Base-by-base conservation (phyloP, 2,797 vertebrate species). In the Spinus olivaceus region DNA sequence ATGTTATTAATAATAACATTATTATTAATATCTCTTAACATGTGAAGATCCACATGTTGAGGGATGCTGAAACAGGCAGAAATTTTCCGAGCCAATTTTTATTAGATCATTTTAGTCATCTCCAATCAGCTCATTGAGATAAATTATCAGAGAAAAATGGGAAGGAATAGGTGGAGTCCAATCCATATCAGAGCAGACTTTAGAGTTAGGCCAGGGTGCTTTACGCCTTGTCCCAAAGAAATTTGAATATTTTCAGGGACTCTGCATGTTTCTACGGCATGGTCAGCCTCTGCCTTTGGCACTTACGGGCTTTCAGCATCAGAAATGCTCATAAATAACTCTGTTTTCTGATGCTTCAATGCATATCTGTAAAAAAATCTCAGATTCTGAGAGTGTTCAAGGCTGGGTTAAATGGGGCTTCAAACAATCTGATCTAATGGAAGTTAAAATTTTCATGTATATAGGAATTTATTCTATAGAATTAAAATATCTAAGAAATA, bases 51-150 rank as follows among this genome's bases (percentile, higher is more conserved):
- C 16, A 32, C 14, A 30, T 15, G 8, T 42, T 63, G 16, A 53
- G 6, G 14, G 30, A 79, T 76, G 20, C 12, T 72, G 37, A 32
- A 82, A 86, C 1, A 84, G 15, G 22, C 32, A 79, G 19, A 14
- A 86, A 71, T 23, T 49, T 86, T 54, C 44, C 39, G 59, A 88
- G 23, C 2, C 17, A 46, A 11, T 72, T 86, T 81, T 46, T 76
- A 49, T 71, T 13, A 81, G 21, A 61, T 54, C 10, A 33, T 79
- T 86, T 84, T 27, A 71, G 12, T 71, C 59, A 70, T 13, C 14
- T 60, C 19, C 8, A 71, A 32, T 6, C 3, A 88, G 32, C 7
- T 44, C 0, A 1, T 0, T 63, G 8, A 69, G 24, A 51, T n/a
- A 46, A 72, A 59, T 70, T 27, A 64, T 9, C 12, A 74, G 18